phyloP scores from a whole-genome alignment of 1,140 invertebrate genomes.

The Acromyrmex charruanus region DNA sequence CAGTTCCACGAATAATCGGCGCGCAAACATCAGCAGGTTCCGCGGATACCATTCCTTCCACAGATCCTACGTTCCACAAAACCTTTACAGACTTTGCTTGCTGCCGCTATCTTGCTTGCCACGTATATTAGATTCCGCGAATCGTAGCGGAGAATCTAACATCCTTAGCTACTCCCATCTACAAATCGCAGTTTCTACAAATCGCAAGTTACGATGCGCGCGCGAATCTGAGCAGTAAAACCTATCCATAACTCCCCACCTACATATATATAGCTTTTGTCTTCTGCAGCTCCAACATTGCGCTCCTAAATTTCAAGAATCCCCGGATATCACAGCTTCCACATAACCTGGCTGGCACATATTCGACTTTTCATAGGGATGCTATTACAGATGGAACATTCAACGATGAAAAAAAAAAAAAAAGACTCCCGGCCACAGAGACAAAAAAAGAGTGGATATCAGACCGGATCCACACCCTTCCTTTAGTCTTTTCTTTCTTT shows the following conservation, averaged over 20 bases:
- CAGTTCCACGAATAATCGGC: constrained; percentile 14
- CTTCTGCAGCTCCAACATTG: not conserved
- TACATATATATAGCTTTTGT: not conserved
- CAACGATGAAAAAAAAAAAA: not conserved
- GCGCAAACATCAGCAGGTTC: constrained; percentile 18
- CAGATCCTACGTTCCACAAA: constrained; percentile 9
- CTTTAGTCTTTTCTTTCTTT: not conserved
- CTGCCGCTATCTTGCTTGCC: not conserved
- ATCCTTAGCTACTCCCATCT: not conserved
- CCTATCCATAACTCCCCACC: constrained; percentile 33
- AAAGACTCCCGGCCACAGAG: not conserved
- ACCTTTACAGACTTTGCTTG: constrained; percentile 40
- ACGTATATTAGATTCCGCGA: constrained; percentile 55
- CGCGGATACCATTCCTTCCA: constrained; percentile 21
- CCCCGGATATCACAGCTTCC: constrained; percentile 15
- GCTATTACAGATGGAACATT: constrained; percentile 10
- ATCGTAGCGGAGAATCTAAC: constrained; percentile 25
- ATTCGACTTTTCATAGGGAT: constrained; percentile 32
- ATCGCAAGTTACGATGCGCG: constrained; percentile 12
- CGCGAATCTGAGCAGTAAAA: constrained; percentile 30
- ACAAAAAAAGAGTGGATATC: constrained; percentile 32
- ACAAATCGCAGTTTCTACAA: constrained; percentile 29
- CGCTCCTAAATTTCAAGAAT: constrained; percentile 44
- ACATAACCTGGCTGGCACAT: not conserved
- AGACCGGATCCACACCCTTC: not conserved